phyloP scores from a whole-genome alignment of 2,888 invertebrate genomes.

The Phania funesta region DNA sequence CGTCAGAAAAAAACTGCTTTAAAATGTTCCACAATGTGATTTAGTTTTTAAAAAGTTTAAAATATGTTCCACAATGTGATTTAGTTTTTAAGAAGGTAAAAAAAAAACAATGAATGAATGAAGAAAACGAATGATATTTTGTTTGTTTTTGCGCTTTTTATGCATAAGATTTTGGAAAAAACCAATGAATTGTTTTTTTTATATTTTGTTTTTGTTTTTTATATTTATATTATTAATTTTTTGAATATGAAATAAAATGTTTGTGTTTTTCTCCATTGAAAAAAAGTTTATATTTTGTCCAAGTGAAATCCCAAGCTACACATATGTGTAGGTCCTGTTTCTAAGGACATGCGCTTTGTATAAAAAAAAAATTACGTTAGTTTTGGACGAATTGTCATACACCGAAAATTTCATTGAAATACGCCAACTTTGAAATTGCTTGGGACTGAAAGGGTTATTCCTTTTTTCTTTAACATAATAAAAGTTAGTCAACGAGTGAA shows the following conservation, averaged over 20 bases:
- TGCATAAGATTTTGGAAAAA: neutral
- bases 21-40: neutral
- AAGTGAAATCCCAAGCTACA: slow-evolving; percentile 23
- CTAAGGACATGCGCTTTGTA: slow-evolving; percentile 19
- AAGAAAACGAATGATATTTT: too few relatives aligned
- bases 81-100: too few relatives aligned
- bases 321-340: slow-evolving; percentile 40
- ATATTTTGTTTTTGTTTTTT: slow-evolving; percentile 1
- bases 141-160: too few relatives aligned
- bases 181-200: slow-evolving; percentile 17
- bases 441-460: slow-evolving; percentile 24
- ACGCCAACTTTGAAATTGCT: slow-evolving; percentile 16
- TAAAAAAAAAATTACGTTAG: slow-evolving; percentile 16
- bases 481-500: too few relatives aligned
- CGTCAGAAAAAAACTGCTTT: too few relatives aligned
- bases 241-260: neutral
- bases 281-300: slow-evolving; percentile 6
- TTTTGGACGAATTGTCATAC: neutral
- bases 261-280: neutral
- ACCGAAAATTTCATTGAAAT: slow-evolving; percentile 16
- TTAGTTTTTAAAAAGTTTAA: neutral
- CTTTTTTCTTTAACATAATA: too few relatives aligned
- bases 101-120: too few relatives aligned
- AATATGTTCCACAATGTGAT: too few relatives aligned
- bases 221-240: neutral